A percentile compares a stretch with the other conserved stretches of the same genome.
Conservation (phyloP, 2,113 vertebrate genomes). For the Oncorhynchus mykiss region DNA sequence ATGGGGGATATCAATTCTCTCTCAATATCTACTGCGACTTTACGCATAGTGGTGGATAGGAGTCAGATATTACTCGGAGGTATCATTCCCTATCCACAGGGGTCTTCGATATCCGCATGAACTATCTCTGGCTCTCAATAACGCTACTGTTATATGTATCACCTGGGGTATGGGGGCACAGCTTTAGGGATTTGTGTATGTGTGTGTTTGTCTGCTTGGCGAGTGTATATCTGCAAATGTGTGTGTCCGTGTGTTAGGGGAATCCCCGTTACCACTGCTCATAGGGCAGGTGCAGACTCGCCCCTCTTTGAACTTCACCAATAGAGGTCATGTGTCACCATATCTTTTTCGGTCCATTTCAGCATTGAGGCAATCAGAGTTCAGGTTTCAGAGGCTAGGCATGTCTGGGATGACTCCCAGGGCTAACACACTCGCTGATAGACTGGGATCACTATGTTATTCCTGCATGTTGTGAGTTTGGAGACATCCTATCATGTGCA, state of each 20-base stretch:
- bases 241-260: neutral
- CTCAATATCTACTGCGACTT: too few species aligned
- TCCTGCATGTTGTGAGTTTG: too few species aligned
- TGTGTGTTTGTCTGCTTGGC: neutral
- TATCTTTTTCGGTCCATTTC: neutral
- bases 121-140: too few species aligned
- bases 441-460: neutral
- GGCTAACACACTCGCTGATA: slow-evolving; percentile 1
- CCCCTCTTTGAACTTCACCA: neutral
- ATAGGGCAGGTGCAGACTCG: slow-evolving; percentile 4
- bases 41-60: too few species aligned
- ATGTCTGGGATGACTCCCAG: neutral
- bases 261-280: neutral
- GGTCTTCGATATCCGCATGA: too few species aligned
- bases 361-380: neutral
- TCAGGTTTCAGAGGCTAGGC: neutral
- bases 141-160: too few species aligned
- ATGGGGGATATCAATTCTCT: too few species aligned
- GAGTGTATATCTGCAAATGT: neutral
- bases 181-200: neutral
- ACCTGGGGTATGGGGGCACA: too few species aligned
- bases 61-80: too few species aligned
- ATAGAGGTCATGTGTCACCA: neutral
- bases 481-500: too few species aligned
- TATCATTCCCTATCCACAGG: too few species aligned